phyloP scores from a whole-genome alignment of 1,140 invertebrate species.

The Octopus sinensis region DNA sequence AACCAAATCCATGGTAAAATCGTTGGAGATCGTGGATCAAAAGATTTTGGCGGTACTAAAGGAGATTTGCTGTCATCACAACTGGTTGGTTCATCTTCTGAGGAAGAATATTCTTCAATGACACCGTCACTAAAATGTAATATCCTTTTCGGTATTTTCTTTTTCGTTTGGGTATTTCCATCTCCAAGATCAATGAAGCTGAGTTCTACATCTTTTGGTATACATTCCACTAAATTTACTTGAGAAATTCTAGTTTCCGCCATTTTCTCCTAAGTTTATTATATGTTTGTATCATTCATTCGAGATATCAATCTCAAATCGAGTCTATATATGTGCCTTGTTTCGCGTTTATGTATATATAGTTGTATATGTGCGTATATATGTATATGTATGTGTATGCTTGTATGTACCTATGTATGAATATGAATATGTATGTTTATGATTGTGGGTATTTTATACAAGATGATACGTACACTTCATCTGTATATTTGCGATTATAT shows the following conservation, averaged over 20 bases:
- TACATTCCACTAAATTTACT: background rate
- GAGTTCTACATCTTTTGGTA: background rate
- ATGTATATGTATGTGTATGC: too few species aligned
- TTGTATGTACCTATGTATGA: too few species aligned
- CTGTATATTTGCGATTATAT: too few species aligned
- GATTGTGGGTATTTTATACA: too few species aligned
- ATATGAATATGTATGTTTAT: too few species aligned
- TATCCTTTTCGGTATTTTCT: conserved; percentile 62
- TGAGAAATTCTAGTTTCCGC: background rate
- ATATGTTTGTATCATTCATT: too few species aligned
- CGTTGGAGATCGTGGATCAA: conserved; percentile 66
- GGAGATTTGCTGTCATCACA: conserved; percentile 40
- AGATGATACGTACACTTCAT: too few species aligned
- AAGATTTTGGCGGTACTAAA: conserved; percentile 46
- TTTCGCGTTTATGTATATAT: too few species aligned
- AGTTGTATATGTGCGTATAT: too few species aligned
- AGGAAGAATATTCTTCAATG: conserved; percentile 75
- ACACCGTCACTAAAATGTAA: conserved; percentile 82
- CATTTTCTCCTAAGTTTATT: too few species aligned
- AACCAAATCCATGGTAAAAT: conserved; percentile 47
- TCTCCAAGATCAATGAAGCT: conserved; percentile 19
- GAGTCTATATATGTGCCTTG: too few species aligned
- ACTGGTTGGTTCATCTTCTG: conserved; percentile 64
- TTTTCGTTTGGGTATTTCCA: conserved; percentile 29
- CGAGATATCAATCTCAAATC: too few species aligned